These are phyloP conservation scores for Caenorhabditis zanzibari DNA, from an alignment of 2,888 invertebrate genomes.

Conservation along the genomic window DNA sequence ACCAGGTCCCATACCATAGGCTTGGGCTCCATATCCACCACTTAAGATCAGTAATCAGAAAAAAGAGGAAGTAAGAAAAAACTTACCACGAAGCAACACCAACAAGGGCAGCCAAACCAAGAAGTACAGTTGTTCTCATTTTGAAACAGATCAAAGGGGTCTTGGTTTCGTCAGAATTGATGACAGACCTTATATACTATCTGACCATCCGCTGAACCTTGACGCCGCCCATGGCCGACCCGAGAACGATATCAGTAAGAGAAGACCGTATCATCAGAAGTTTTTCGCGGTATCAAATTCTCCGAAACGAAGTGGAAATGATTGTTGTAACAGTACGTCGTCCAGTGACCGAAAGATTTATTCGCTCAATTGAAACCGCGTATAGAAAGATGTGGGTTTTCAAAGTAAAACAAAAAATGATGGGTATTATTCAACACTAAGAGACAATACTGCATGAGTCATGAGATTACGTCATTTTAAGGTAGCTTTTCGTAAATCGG, in stretches of 20 bases:
- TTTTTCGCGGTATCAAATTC: conserved; percentile 54
- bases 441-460: conserved; percentile 56
- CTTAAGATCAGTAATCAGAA: conserved; percentile 24
- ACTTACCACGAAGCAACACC: conserved; percentile 56
- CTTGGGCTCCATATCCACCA: conserved; percentile 62
- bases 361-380: conserved; percentile 68
- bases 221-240: conserved; percentile 43
- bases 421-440: conserved; percentile 37
- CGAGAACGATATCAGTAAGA: conserved; percentile 51
- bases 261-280: conserved; percentile 45
- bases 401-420: conserved; percentile 11
- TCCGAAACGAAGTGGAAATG: conserved; percentile 36
- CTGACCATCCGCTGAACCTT: conserved; percentile 26
- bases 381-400: conserved; percentile 60
- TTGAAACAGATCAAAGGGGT: conserved; percentile 43
- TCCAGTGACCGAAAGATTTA: conserved; percentile 64
- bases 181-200: conserved; percentile 33
- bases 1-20: conserved; percentile 41
- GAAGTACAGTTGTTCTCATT: conserved; percentile 57
- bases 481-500: conserved; percentile 22
- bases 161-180: conserved; percentile 5
- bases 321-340: conserved; percentile 54
- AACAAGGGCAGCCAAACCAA: conserved; percentile 48
- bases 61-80: neutral
- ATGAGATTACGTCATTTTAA: conserved; percentile 53